Percentiles rank a stretch among this genome's conserved stretches.
Evolutionary conservation across 2,797 vertebrate species (phyloP).

Genomic region (Eulemur mongoz): DNA sequence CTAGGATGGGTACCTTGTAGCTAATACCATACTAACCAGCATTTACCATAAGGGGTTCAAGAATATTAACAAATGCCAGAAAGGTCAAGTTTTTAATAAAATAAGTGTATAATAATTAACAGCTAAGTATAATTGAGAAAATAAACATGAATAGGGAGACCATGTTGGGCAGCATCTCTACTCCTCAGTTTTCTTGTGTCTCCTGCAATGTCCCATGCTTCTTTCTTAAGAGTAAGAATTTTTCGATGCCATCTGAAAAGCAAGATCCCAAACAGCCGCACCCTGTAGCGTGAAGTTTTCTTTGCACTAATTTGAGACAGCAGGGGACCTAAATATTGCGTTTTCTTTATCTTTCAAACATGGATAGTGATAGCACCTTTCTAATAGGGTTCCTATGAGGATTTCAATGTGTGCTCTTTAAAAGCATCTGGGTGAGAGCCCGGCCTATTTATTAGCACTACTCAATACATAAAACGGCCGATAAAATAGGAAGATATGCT

Average conservation of each 20-base stretch:
- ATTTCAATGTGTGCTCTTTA: neutral
- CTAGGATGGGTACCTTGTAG: neutral
- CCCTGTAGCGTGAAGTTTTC: neutral
- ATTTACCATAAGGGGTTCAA: neutral
- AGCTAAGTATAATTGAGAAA: neutral
- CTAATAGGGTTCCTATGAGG: neutral
- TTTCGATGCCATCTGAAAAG: neutral
- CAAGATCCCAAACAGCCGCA: neutral
- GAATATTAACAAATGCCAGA: neutral
- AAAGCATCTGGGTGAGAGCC: neutral
- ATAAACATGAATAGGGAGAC: neutral
- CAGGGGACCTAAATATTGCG: neutral
- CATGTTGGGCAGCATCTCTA: neutral
- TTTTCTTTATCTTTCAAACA: neutral
- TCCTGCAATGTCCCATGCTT: neutral
- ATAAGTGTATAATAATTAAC: neutral
- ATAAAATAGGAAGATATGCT: neutral
- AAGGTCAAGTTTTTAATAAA: neutral
- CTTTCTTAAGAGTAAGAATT: neutral
- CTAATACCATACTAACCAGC: neutral
- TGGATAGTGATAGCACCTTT: neutral
- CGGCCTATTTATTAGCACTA: neutral
- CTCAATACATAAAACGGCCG: neutral
- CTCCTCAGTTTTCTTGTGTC: neutral
- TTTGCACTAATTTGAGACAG: neutral